Evolutionary conservation across 2,797 vertebrate genomes (phyloP), one percentile per base, ranked within the genome.

Genomic region (Lerista edwardsae): DNA sequence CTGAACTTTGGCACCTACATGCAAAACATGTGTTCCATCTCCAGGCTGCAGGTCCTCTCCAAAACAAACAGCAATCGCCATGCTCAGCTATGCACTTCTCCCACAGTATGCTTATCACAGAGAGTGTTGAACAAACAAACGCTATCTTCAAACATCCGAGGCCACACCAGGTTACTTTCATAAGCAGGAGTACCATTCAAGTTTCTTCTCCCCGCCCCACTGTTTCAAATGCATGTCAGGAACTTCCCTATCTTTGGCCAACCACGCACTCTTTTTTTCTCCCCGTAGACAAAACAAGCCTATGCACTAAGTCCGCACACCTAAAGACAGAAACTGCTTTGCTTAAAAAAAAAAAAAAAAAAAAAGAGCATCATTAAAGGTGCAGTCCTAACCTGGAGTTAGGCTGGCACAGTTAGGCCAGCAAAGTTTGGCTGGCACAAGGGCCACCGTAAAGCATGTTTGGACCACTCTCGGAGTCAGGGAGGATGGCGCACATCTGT

Each of bases 171-270:
- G 71, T 31, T 21, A 44, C 31, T 11, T 83, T 29, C 44, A 74
- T 34, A 51, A 65, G 41, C 2, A 36, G 41, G 5, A 67, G 9
- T 44, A 7, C 14, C 41, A 34, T 34, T 34, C 2, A 29, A 72
- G 15, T 7, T 6, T 14, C 10, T 11, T 15, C 12, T 25, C 1
- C 7, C 2, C 8, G 1, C 11, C 6, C n/a, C n/a, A n/a, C n/a
- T n/a, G 44, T 12, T 64, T 11, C 23, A 23, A 7, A 61, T 7
- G 51, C 57, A 21, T 25, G 59, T 27, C 6, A 14, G 11, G 69
- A 64, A 23, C 1, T 82, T 11, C 29, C 14, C 11, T 41, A 62
- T 41, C 6, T 62, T 34, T 62, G 31, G 23, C 47, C 47, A 55
- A 62, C 8, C n/a, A n/a, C n/a, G n/a, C 25, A 25, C 15, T n/a